Percentiles rank a stretch among this genome's conserved stretches.
phyloP scores from a whole-genome alignment of 2,113 vertebrate species.

The Boulengeromyrus knoepffleri region DNA sequence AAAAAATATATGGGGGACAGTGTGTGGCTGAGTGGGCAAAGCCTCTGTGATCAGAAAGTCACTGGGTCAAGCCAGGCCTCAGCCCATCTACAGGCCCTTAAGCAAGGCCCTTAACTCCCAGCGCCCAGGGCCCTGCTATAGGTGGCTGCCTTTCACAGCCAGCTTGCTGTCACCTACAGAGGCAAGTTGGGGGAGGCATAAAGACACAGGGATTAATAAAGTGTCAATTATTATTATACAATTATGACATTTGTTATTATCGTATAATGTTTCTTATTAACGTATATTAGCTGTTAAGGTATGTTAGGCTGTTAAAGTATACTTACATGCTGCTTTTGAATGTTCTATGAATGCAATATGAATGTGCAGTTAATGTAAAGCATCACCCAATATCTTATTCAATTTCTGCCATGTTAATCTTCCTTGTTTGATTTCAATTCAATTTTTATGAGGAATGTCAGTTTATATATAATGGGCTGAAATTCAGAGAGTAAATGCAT shows the following conservation, averaged over 20 bases:
- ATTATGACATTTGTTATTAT: background rate
- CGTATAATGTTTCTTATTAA: background rate
- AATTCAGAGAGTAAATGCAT: background rate
- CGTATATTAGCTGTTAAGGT: background rate
- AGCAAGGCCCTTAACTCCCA: no score
- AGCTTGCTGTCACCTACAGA: no score
- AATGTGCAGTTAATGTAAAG: background rate
- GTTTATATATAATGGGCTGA: background rate
- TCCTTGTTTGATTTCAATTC: background rate
- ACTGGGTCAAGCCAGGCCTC: no score
- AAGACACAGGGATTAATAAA: no score
- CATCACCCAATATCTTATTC: background rate
- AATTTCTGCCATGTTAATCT: background rate
- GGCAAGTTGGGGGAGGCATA: no score
- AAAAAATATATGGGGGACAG: no score
- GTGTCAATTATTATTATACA: background rate
- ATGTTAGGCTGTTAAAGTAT: background rate
- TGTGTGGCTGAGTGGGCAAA: no score
- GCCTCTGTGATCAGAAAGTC: no score
- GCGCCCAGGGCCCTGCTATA: no score
- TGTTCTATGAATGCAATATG: background rate
- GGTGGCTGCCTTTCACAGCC: no score
- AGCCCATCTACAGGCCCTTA: no score
- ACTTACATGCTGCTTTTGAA: background rate
- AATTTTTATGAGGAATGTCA: slow-evolving; percentile 3